Conservation (phyloP, 1,140 invertebrate species). For the Globodera ellingtonae region DNA sequence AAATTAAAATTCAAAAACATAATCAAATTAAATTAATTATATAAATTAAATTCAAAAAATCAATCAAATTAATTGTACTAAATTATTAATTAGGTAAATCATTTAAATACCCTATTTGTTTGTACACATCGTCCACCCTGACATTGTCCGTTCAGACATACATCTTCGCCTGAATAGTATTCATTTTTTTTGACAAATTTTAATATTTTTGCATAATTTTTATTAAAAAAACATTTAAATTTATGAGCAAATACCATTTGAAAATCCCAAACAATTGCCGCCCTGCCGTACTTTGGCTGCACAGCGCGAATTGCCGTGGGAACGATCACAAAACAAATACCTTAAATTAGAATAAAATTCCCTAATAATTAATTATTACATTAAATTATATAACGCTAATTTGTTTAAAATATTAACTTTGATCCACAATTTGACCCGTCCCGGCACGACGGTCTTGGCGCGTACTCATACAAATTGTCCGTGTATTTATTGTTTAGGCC, state of each 20-base stretch:
- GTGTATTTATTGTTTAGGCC: constrained; percentile 60
- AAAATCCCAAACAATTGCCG: constrained; percentile 46
- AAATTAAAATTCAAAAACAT: too few relatives aligned
- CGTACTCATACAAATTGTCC: constrained; percentile 60
- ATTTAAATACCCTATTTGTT: not conserved
- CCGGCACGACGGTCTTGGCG: constrained; percentile 56
- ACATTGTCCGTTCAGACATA: constrained; percentile 47
- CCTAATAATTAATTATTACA: not conserved
- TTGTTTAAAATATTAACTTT: constrained; percentile 33
- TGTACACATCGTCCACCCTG: constrained; percentile 45
- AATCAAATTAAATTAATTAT: too few relatives aligned
- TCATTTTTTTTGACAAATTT: constrained; percentile 7
- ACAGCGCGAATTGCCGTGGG: constrained; percentile 50
- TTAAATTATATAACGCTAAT: not conserved
- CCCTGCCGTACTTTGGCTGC: constrained; percentile 56
- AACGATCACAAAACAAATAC: constrained; percentile 61
- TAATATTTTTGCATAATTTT: constrained; percentile 6
- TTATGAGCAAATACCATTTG: constrained; percentile 1
- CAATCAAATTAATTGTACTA: too few relatives aligned
- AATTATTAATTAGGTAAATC: not conserved
- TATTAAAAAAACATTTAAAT: constrained; percentile 8
- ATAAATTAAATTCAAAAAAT: too few relatives aligned
- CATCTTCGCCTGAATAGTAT: constrained; percentile 38
- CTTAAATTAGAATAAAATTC: constrained; percentile 18
- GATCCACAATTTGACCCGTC: constrained; percentile 54